A percentile compares a stretch with the other conserved stretches of the same genome.
Evolutionary conservation across 2,888 invertebrate genomes (phyloP).

Genomic region (Sthenelais limicola): DNA sequence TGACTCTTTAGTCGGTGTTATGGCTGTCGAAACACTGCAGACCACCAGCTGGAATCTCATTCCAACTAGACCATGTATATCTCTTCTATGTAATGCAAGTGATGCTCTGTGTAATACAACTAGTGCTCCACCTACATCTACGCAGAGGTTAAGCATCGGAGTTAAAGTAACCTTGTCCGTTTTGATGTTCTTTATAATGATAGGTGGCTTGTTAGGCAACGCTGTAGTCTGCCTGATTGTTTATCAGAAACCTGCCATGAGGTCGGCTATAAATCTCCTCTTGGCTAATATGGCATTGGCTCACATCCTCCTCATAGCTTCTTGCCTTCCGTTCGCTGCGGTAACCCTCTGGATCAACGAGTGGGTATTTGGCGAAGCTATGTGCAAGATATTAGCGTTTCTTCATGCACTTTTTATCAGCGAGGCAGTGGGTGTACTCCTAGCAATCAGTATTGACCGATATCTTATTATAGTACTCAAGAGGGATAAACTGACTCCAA

Average conservation of each 20-base stretch:
- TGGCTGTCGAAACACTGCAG: too few relatives aligned
- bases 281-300: conserved; percentile 63
- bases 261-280: conserved; percentile 66
- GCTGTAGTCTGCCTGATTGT: conserved; percentile 61
- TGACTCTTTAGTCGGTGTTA: too few relatives aligned
- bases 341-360: conserved; percentile 44
- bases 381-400: conserved; percentile 54
- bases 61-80: too few relatives aligned
- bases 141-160: background rate
- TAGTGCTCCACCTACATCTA: too few relatives aligned
- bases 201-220: conserved; percentile 60
- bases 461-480: conserved; percentile 61
- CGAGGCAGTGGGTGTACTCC: conserved; percentile 57
- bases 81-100: too few relatives aligned
- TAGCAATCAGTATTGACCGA: conserved; percentile 63
- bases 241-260: conserved; percentile 63
- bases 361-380: conserved; percentile 51
- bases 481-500: conserved; percentile 57
- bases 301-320: conserved; percentile 56
- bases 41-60: too few relatives aligned
- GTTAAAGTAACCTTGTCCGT: conserved; percentile 29
- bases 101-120: too few relatives aligned
- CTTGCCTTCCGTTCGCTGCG: conserved; percentile 59
- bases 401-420: conserved; percentile 56
- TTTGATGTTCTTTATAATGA: conserved; percentile 49